Evolutionary conservation across 1,140 invertebrate genomes (phyloP).

Genomic region (Penaeus japonicus): DNA sequence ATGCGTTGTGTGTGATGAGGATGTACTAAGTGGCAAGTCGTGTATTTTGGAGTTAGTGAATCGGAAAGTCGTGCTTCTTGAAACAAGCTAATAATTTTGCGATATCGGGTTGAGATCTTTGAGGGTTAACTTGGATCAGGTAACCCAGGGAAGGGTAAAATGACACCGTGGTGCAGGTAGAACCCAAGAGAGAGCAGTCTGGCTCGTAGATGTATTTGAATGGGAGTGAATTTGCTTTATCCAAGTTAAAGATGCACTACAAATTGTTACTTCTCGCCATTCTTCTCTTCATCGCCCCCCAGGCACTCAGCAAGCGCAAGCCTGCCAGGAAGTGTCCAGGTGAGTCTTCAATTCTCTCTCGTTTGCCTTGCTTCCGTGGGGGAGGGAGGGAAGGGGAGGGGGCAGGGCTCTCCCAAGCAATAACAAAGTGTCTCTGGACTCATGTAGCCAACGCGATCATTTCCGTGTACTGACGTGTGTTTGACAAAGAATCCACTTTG

Average conservation of each 20-base stretch:
- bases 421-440: too few relatives aligned
- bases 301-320: slow-evolving; percentile 48
- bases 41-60: slow-evolving; percentile 10
- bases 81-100: neutral
- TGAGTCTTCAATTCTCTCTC: neutral
- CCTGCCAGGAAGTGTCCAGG: slow-evolving; percentile 42
- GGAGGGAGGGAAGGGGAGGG: too few relatives aligned
- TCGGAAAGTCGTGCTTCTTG: slow-evolving; percentile 7
- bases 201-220: slow-evolving; percentile 38
- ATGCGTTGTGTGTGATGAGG: neutral
- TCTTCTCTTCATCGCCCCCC: slow-evolving; percentile 47
- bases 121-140: neutral
- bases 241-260: slow-evolving; percentile 48
- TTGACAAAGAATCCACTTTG: too few relatives aligned
- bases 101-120: neutral
- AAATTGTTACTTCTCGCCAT: slow-evolving; percentile 38
- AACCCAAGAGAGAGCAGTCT: neutral
- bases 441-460: too few relatives aligned
- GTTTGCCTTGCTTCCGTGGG: too few relatives aligned
- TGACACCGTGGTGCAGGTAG: slow-evolving; percentile 14
- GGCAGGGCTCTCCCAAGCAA: too few relatives aligned
- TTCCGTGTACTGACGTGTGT: too few relatives aligned
- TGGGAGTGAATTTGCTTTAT: slow-evolving; percentile 5
- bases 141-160: neutral
- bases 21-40: neutral